Conservation (phyloP, 2,888 invertebrate genomes). For the Dicroscelio sp. region DNA sequence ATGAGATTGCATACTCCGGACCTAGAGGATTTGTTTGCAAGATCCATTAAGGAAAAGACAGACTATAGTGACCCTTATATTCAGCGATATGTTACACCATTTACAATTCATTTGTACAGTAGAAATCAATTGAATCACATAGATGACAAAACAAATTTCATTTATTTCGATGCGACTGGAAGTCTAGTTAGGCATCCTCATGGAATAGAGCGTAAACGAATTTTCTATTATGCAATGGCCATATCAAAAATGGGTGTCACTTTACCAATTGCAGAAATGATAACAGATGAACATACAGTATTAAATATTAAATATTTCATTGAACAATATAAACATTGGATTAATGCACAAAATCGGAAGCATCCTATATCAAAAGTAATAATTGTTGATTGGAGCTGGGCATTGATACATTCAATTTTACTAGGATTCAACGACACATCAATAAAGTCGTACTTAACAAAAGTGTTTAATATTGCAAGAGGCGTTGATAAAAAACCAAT, state of each 20-base stretch:
- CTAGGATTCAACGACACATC: neutral
- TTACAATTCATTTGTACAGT: too few relatives aligned
- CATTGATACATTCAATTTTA: conserved; percentile 8
- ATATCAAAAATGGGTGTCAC: neutral
- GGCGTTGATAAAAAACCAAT: neutral
- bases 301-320: neutral
- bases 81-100: too few relatives aligned
- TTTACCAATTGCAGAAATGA: conserved; percentile 46
- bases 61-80: too few relatives aligned
- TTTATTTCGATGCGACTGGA: conserved; percentile 45
- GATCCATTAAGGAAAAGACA: too few relatives aligned
- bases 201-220: conserved; percentile 12
- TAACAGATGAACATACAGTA: conserved; percentile 34
- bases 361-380: conserved; percentile 23
- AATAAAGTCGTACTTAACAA: neutral
- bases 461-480: conserved; percentile 1
- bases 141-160: neutral
- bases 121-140: too few relatives aligned
- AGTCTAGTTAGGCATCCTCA: conserved; percentile 14
- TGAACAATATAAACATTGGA: neutral
- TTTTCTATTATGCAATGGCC: conserved; percentile 39
- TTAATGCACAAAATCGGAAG: neutral
- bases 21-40: too few relatives aligned
- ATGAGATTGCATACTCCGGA: too few relatives aligned
- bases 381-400: conserved; percentile 33